Percentiles rank a stretch among this genome's conserved stretches.
Evolutionary conservation across 1,140 invertebrate species (phyloP).

Genomic region (Oreohelix idahoensis): DNA sequence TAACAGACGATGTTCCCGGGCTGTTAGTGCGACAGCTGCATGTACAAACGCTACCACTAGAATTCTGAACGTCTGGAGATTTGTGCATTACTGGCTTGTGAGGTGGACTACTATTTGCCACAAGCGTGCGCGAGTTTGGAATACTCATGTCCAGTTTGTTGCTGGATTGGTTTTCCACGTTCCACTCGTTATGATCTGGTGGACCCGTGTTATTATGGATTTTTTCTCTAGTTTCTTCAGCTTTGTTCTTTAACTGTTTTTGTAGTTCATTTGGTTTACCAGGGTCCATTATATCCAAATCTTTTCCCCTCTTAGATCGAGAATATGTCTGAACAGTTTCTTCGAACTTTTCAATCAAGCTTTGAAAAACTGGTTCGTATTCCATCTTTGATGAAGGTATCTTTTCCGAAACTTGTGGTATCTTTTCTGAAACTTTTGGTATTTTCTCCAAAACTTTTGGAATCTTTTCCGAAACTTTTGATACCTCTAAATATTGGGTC

Average conservation of each 20-base stretch:
- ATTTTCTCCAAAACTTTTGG: too few species aligned
- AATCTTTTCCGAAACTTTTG: too few species aligned
- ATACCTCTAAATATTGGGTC: too few species aligned
- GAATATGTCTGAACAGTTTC: not conserved
- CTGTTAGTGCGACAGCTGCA: not conserved
- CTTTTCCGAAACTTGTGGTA: not conserved
- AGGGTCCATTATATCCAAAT: not conserved
- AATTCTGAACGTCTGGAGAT: not conserved
- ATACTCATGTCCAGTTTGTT: not conserved
- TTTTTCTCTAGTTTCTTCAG: not conserved
- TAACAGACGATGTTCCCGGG: not conserved
- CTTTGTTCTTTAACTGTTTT: not conserved
- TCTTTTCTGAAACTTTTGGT: too few species aligned
- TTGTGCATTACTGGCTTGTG: not conserved
- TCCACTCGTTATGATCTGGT: not conserved
- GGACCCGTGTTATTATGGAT: not conserved
- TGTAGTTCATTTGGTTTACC: not conserved
- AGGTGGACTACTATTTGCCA: not conserved
- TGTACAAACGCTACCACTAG: not conserved
- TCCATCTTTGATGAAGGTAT: not conserved
- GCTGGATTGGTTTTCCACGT: not conserved
- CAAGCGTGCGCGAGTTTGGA: not conserved
- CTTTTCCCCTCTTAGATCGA: not conserved
- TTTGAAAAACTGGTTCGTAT: not conserved
- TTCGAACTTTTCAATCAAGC: not conserved